Base-by-base conservation (phyloP, 2,797 vertebrate genomes). In the Helarctos malayanus region DNA sequence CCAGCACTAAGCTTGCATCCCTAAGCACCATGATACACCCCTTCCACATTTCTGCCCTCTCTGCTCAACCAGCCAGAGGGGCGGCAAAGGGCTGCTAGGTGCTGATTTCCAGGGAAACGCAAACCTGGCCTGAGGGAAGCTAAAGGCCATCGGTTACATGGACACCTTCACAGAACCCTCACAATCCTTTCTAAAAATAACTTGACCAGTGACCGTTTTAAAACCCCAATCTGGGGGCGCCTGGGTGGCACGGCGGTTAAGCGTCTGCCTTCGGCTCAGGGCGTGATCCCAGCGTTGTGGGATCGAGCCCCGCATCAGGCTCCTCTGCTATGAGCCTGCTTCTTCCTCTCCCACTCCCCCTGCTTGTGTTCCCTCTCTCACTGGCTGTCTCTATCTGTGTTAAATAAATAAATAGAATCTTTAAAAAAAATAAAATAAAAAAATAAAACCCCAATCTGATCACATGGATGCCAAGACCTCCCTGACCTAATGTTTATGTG, bases 1-100 rank as follows among this genome's bases (percentile, higher is more conserved):
- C 3, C 23, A n/a, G 47, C 3, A 21, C 23, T 12, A 54, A 49
- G n/a, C 5, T 7, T 0, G 0, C 0, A 7, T 13, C 19, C 27
- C n/a, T 76, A 56, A 29, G 7, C 32, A 32, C 12, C 13, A 12
- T 41, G 12, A 54, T 61, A 38, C 41, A 13, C 38, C 65, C 69
- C 35, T 12, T 5, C 54, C 27, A 27, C 1, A 2, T 41, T 38
- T 71, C 75, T 47, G 0, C 38, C 49, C 78, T 65, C 65, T 52
- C 41, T 45, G 25, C 29, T 68, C 32, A 25, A 21, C 47, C 1
- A 59, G 52, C 27, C 84, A 45, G 59, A 6, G 45, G 38, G 38
- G 57, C 80, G 19, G 1, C 16, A 65, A n/a, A 47, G 52, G 35
- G 35, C 5, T 12, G 3, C 32, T 61, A 7, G 11, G 32, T 73